These are phyloP conservation scores for Xylota segnis DNA, from an alignment of 2,888 invertebrate species.

Conservation along the genomic window DNA sequence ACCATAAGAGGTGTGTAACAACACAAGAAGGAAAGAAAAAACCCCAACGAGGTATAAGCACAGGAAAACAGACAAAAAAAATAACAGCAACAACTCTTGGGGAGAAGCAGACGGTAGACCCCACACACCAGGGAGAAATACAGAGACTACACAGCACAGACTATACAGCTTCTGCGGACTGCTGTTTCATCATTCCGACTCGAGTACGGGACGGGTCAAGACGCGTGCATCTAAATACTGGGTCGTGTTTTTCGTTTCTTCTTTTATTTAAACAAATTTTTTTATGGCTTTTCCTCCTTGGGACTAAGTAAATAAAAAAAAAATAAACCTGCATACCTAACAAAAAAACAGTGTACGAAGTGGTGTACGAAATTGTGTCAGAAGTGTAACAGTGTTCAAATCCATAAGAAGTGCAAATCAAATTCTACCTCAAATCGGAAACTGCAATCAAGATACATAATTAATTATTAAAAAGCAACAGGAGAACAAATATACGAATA, in stretches of 20 bases:
- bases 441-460: constrained; percentile 45
- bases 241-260: constrained; percentile 44
- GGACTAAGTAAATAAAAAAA: constrained; percentile 3
- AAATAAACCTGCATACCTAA: constrained; percentile 19
- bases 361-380: constrained; percentile 12
- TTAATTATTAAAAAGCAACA: constrained; percentile 68
- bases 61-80: constrained; percentile 52
- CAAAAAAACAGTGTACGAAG: constrained; percentile 3
- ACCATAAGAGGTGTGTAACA: constrained; percentile 13
- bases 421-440: constrained; percentile 70
- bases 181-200: constrained; percentile 79
- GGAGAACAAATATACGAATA: constrained; percentile 50
- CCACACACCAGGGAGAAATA: constrained; percentile 58
- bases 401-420: constrained; percentile 42
- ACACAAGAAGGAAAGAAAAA: constrained; percentile 5
- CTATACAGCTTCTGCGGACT: constrained; percentile 76
- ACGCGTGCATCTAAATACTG: constrained; percentile 76
- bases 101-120: constrained; percentile 65
- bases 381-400: constrained; percentile 56
- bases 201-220: constrained; percentile 80
- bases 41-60: constrained; percentile 34
- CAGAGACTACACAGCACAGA: constrained; percentile 33
- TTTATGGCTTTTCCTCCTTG: constrained; percentile 19
- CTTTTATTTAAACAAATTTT: constrained; percentile 30
- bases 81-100: constrained; percentile 49